A percentile compares a stretch with the other conserved stretches of the same genome.
Conservation (phyloP, 2,888 invertebrate species). For the Heliconius ethilla region DNA sequence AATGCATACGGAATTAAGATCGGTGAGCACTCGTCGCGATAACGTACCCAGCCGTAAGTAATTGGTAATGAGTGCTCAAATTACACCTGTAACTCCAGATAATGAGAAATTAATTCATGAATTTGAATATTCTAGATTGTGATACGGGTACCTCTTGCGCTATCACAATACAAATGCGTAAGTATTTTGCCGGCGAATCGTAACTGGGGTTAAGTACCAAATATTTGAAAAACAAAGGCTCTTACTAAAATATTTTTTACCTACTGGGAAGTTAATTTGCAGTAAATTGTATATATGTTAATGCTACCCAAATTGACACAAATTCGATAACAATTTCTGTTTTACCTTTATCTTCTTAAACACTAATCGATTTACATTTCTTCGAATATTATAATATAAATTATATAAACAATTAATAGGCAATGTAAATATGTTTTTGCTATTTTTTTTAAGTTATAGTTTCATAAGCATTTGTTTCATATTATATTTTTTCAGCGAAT, state of each 20-base stretch:
- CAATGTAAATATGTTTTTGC: constrained; percentile 21
- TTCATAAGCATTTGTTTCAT: background rate
- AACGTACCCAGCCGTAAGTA: constrained; percentile 78
- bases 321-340: background rate
- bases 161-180: constrained; percentile 80
- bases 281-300: background rate
- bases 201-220: constrained; percentile 11
- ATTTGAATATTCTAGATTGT: constrained; percentile 77
- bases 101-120: constrained; percentile 47
- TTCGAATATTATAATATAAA: background rate
- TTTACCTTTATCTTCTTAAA: background rate
- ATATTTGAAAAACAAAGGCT: constrained; percentile 10
- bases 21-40: constrained; percentile 72
- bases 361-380: constrained; percentile 10
- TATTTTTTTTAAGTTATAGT: background rate
- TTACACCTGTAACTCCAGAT: constrained; percentile 14
- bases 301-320: background rate
- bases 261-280: background rate
- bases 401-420: constrained; percentile 15
- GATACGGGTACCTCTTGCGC: constrained; percentile 80
- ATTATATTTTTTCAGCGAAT: constrained; percentile 68
- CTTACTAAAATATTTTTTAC: background rate
- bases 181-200: constrained; percentile 55
- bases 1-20: constrained; percentile 70
- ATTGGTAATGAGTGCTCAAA: constrained; percentile 44